Evolutionary conservation across 2,113 vertebrate species (phyloP).

Genomic region (Urocolius indicus): DNA sequence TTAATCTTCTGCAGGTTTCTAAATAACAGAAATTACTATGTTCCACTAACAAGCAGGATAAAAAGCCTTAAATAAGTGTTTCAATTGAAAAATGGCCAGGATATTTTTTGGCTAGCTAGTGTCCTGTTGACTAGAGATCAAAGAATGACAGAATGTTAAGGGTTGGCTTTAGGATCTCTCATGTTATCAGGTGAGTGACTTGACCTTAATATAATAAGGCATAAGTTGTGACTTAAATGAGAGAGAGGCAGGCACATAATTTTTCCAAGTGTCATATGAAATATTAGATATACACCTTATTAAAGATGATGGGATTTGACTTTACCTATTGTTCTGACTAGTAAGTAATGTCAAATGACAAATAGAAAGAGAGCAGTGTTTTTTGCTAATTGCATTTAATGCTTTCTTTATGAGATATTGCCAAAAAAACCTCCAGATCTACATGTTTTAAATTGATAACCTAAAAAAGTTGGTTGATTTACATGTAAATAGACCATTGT

Average conservation of each 20-base stretch:
- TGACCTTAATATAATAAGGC: neutral
- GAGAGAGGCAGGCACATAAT: neutral
- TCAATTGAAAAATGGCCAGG: neutral
- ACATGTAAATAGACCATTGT: neutral
- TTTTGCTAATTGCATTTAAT: neutral
- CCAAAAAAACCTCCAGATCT: neutral
- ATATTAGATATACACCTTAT: neutral
- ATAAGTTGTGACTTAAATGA: conserved; percentile 24
- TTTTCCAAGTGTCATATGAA: neutral
- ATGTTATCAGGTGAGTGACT: too few species aligned
- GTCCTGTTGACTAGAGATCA: neutral
- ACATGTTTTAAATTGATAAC: neutral
- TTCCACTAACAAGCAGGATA: neutral
- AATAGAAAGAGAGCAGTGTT: neutral
- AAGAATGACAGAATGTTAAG: too few species aligned
- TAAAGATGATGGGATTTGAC: conserved; percentile 15
- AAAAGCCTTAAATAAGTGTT: neutral
- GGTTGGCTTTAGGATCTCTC: neutral
- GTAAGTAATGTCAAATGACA: neutral
- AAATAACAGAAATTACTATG: neutral
- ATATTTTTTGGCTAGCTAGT: neutral
- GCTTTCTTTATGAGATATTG: neutral
- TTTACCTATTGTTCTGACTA: too few species aligned
- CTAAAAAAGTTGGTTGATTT: neutral
- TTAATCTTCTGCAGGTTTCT: neutral